A percentile compares a stretch with the other conserved stretches of the same genome.
These are phyloP conservation scores for Entelurus aequoreus DNA, from an alignment of 2,113 vertebrate species.

Conservation along the genomic window DNA sequence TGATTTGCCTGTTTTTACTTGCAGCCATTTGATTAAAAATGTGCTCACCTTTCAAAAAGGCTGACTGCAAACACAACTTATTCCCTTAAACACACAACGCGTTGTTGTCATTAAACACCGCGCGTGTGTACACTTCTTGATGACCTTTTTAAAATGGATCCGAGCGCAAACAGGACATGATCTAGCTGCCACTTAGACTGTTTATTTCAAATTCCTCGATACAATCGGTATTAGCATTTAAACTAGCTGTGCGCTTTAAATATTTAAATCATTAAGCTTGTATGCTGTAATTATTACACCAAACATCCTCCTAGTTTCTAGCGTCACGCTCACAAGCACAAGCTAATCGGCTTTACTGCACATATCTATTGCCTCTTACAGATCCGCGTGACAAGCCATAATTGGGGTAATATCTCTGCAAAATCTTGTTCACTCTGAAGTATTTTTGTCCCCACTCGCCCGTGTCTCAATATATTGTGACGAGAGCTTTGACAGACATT, in stretches of 20 bases:
- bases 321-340: slow-evolving; percentile 26
- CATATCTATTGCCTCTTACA: slow-evolving; percentile 16
- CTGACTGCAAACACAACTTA: slow-evolving; percentile 17
- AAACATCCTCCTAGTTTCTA: slow-evolving; percentile 18
- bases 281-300: neutral
- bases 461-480: slow-evolving; percentile 8
- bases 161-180: slow-evolving; percentile 18
- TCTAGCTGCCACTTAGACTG: slow-evolving; percentile 6
- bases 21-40: slow-evolving; percentile 61
- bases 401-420: slow-evolving; percentile 36
- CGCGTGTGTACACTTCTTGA: neutral
- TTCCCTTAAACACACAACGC: slow-evolving; percentile 18
- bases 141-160: neutral
- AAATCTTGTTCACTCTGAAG: slow-evolving; percentile 20
- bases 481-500: slow-evolving; percentile 13
- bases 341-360: slow-evolving; percentile 42
- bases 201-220: neutral
- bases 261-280: no score
- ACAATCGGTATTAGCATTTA: neutral
- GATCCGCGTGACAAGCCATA: slow-evolving; percentile 33
- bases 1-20: slow-evolving; percentile 28
- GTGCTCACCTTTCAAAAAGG: slow-evolving; percentile 45
- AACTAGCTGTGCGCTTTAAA: neutral
- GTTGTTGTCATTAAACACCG: slow-evolving; percentile 19
- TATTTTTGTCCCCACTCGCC: neutral